These are phyloP conservation scores for Procavia capensis DNA, from an alignment of 2,113 vertebrate genomes.

Conservation along the genomic window DNA sequence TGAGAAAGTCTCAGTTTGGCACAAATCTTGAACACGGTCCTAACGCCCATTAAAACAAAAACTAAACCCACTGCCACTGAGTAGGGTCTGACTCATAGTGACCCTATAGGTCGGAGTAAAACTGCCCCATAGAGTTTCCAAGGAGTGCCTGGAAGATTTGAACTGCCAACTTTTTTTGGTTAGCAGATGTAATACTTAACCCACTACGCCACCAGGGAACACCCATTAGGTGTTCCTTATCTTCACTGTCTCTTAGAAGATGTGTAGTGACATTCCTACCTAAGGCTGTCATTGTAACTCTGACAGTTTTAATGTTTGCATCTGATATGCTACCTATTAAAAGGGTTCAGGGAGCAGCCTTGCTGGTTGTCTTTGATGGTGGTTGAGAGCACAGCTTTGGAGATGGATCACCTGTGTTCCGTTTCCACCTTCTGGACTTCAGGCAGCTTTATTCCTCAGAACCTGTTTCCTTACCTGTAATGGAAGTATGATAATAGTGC, in stretches of 20 bases:
- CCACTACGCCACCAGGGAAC: no score
- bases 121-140: no score
- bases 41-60: neutral
- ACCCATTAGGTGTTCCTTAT: neutral
- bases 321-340: neutral
- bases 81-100: no score
- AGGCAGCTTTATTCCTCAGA: neutral
- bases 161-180: no score
- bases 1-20: neutral
- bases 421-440: neutral
- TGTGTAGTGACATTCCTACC: neutral
- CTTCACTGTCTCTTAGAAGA: neutral
- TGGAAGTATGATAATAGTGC: neutral
- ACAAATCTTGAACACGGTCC: neutral
- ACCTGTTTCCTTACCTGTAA: neutral
- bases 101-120: no score
- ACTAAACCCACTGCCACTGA: no score
- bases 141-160: no score
- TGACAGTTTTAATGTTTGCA: neutral
- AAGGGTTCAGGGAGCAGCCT: neutral
- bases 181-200: no score
- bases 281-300: neutral
- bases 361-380: neutral
- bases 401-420: neutral
- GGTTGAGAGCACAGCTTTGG: neutral